A percentile compares a stretch with the other conserved stretches of the same genome.
Evolutionary conservation across 2,888 invertebrate species (phyloP).

Genomic region (Horisme vitalbata): DNA sequence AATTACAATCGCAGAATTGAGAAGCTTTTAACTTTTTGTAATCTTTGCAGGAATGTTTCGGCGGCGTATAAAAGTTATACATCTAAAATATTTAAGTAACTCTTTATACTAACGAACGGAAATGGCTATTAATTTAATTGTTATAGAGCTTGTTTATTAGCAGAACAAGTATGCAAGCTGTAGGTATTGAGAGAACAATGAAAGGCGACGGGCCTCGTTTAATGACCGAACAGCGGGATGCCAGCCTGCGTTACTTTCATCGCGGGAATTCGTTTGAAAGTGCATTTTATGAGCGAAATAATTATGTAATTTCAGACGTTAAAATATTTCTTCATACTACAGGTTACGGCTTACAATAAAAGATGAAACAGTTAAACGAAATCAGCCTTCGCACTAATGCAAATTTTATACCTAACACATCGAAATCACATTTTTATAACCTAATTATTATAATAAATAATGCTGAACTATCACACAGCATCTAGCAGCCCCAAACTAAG

Average conservation of each 20-base stretch:
- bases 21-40: slow-evolving; percentile 30
- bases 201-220: slow-evolving; percentile 61
- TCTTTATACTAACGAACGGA: slow-evolving; percentile 20
- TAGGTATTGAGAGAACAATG: slow-evolving; percentile 65
- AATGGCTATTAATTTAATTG: slow-evolving; percentile 27
- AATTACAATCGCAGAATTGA: slow-evolving; percentile 31
- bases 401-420: slow-evolving; percentile 11
- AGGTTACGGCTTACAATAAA: too few relatives aligned
- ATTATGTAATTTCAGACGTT: slow-evolving; percentile 27
- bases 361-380: too few relatives aligned
- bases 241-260: slow-evolving; percentile 64
- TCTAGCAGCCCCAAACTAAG: too few relatives aligned
- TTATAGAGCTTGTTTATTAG: slow-evolving; percentile 44
- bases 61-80: slow-evolving; percentile 22
- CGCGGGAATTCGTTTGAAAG: slow-evolving; percentile 59
- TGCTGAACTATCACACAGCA: too few relatives aligned
- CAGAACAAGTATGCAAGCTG: slow-evolving; percentile 59
- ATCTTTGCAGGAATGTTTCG: slow-evolving; percentile 23
- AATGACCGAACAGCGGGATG: slow-evolving; percentile 57
- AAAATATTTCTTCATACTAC: slow-evolving; percentile 7
- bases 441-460: too few relatives aligned
- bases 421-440: slow-evolving; percentile 9
- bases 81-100: slow-evolving; percentile 9
- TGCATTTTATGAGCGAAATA: slow-evolving; percentile 40
- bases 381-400: neutral